phyloP scores from a whole-genome alignment of 2,888 invertebrate species.

The Epistrophe eligans region DNA sequence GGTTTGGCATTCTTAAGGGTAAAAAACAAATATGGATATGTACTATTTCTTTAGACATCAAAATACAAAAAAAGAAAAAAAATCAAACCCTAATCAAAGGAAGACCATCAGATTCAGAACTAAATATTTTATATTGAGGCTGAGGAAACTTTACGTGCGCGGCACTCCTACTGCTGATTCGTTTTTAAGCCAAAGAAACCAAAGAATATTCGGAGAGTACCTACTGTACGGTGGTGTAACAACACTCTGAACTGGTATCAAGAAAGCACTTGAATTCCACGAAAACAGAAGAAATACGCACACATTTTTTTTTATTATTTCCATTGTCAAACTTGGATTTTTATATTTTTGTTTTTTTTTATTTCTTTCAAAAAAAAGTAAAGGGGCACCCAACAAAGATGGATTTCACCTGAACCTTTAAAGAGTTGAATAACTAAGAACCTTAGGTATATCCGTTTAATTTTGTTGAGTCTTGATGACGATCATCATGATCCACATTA shows the following conservation, averaged over 20 bases:
- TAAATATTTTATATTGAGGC: no score
- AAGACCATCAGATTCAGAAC: slow-evolving; percentile 30
- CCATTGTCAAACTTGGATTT: slow-evolving; percentile 1
- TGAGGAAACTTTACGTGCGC: slow-evolving; percentile 32
- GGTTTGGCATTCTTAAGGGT: slow-evolving; percentile 31
- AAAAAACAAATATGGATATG: slow-evolving; percentile 40
- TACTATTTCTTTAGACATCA: slow-evolving; percentile 14
- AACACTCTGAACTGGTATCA: slow-evolving; percentile 42
- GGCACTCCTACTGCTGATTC: slow-evolving; percentile 24
- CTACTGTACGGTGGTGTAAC: neutral
- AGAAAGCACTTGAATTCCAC: slow-evolving; percentile 53
- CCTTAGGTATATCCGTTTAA: slow-evolving; percentile 44
- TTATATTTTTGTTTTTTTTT: slow-evolving; percentile 28
- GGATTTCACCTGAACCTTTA: slow-evolving; percentile 38
- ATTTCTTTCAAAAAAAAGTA: slow-evolving; percentile 14
- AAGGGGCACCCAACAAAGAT: slow-evolving; percentile 46
- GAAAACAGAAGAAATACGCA: slow-evolving; percentile 35
- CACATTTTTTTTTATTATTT: neutral
- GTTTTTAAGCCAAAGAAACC: slow-evolving; percentile 36
- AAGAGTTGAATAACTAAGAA: slow-evolving; percentile 48
- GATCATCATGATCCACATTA: slow-evolving; percentile 32
- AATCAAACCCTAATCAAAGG: slow-evolving; percentile 51
- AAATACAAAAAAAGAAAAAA: slow-evolving; percentile 6
- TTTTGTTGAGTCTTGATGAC: slow-evolving; percentile 14
- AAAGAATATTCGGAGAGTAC: slow-evolving; percentile 17